phyloP scores from a whole-genome alignment of 1,140 invertebrate genomes.

The Megathymus violae region DNA sequence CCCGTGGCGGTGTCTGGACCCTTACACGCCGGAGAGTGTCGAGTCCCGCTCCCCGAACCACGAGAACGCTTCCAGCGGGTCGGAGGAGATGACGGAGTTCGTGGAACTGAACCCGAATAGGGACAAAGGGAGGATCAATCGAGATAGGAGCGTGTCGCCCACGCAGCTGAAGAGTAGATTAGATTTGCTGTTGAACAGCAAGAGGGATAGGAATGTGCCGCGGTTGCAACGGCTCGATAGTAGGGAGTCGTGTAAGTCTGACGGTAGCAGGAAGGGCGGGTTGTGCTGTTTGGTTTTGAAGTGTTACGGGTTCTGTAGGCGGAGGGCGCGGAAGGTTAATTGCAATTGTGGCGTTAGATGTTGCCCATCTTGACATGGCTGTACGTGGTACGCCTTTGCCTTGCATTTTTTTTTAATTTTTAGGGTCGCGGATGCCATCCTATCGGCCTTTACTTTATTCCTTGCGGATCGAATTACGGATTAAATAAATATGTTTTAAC shows the following conservation, averaged over 20 bases:
- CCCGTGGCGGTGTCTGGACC: constrained; percentile 83
- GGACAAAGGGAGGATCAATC: constrained; percentile 43
- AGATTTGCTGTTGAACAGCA: constrained; percentile 60
- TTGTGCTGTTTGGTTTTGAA: constrained; percentile 72
- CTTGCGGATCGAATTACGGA: too few species aligned
- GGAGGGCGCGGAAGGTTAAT: constrained; percentile 57
- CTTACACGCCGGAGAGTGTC: constrained; percentile 90
- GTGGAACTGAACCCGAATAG: constrained; percentile 35
- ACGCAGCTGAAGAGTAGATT: constrained; percentile 81
- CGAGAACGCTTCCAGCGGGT: constrained; percentile 62
- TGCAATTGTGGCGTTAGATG: constrained; percentile 65
- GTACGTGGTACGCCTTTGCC: constrained; percentile 5
- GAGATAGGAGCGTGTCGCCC: constrained; percentile 84
- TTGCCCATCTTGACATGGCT: constrained; percentile 60
- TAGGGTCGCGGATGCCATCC: constrained; percentile 11
- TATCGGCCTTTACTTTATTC: too few species aligned
- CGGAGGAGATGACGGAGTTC: constrained; percentile 58
- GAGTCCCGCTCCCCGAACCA: constrained; percentile 89
- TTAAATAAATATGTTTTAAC: too few species aligned
- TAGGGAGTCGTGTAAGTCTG: constrained; percentile 69
- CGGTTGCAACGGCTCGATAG: constrained; percentile 65
- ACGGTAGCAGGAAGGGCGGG: constrained; percentile 58
- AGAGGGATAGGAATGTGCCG: constrained; percentile 45
- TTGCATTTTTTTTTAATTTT: constrained; percentile 5
- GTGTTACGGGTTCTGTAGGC: constrained; percentile 73